phyloP scores from a whole-genome alignment of 2,888 invertebrate species.

The Rhyacophila evoluta region DNA sequence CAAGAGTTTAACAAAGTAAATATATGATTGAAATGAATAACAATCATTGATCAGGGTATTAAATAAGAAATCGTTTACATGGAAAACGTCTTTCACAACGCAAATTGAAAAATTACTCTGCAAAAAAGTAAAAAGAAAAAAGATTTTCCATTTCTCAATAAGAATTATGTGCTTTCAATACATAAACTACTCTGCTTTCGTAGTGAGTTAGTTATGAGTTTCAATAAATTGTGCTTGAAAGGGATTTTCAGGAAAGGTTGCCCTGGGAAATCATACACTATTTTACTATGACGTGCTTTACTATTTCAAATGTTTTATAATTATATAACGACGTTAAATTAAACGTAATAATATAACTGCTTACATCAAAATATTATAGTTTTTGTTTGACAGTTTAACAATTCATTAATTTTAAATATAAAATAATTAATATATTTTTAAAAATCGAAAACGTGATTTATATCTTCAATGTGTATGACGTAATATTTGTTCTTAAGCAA shows the following conservation, averaged over 20 bases:
- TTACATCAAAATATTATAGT: too few relatives aligned
- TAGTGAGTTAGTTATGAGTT: constrained; percentile 26
- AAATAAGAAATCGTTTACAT: background rate
- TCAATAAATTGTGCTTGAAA: constrained; percentile 31
- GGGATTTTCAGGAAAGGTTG: constrained; percentile 5
- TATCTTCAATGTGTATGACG: too few relatives aligned
- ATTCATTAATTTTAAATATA: too few relatives aligned
- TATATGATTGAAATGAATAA: too few relatives aligned
- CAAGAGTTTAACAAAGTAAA: too few relatives aligned
- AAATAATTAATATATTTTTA: too few relatives aligned
- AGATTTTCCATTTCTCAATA: constrained; percentile 23
- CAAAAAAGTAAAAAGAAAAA: background rate
- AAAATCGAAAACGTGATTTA: too few relatives aligned
- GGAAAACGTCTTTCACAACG: background rate
- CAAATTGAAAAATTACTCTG: background rate
- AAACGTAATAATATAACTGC: background rate
- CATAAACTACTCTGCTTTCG: constrained; percentile 31
- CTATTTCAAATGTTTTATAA: constrained; percentile 28
- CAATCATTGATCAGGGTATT: background rate
- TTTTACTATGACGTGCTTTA: background rate
- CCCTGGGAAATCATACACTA: constrained; percentile 33
- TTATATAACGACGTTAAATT: background rate
- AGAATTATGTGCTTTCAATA: background rate
- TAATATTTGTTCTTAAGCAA: too few relatives aligned
- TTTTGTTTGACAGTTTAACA: too few relatives aligned